These are phyloP conservation scores for Drosophila triauraria DNA, from an alignment of 1,140 invertebrate genomes.

Conservation along the genomic window DNA sequence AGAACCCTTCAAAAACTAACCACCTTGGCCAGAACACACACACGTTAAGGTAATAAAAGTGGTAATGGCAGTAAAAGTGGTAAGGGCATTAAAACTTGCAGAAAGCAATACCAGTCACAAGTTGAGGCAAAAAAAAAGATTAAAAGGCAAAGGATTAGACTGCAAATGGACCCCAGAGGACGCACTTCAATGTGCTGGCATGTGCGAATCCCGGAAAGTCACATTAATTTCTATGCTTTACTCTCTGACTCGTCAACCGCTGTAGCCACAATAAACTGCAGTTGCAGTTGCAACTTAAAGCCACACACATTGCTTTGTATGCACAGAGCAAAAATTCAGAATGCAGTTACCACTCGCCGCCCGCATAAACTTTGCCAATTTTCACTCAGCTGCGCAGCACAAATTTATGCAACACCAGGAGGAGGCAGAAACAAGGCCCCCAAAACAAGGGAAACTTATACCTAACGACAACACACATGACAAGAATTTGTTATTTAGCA, in stretches of 20 bases:
- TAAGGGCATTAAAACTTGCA: constrained; percentile 26
- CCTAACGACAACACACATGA: constrained; percentile 41
- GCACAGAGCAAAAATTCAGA: constrained; percentile 37
- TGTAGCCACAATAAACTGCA: constrained; percentile 63
- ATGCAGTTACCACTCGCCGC: constrained; percentile 2
- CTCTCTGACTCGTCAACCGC: constrained; percentile 15
- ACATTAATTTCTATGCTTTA: constrained; percentile 31
- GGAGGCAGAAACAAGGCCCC: constrained; percentile 18
- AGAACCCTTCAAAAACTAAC: neutral
- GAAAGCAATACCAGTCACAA: constrained; percentile 25
- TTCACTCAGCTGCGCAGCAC: constrained; percentile 66
- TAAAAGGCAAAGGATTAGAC: constrained; percentile 20
- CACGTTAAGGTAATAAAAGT: constrained; percentile 22
- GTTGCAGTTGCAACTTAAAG: constrained; percentile 46
- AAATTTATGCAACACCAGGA: constrained; percentile 69
- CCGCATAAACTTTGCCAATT: constrained; percentile 76
- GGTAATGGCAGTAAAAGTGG: constrained; percentile 18
- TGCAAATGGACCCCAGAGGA: constrained; percentile 1
- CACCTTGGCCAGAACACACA: constrained; percentile 7
- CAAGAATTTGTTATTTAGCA: constrained; percentile 57
- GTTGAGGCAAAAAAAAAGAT: neutral
- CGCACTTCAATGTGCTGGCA: constrained; percentile 11
- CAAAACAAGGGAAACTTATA: constrained; percentile 23
- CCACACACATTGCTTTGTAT: constrained; percentile 52
- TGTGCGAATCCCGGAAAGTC: constrained; percentile 5